Conservation (phyloP, 2,888 invertebrate species). For the Hirtodrosophila alboralis region DNA sequence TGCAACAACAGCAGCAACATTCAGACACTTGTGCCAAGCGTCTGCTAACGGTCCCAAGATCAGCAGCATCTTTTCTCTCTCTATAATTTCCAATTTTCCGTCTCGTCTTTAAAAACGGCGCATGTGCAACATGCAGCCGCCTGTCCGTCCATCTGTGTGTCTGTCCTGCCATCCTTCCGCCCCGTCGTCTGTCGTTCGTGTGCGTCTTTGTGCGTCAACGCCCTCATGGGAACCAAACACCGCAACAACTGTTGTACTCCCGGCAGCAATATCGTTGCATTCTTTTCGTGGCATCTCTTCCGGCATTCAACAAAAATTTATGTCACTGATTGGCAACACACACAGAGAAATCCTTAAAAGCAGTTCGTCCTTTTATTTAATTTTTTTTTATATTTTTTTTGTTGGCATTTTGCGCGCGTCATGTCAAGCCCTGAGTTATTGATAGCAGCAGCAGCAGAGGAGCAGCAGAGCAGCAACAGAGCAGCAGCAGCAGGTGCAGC, state of each 20-base stretch:
- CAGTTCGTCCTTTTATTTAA: slow-evolving; percentile 37
- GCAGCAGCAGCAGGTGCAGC: too few species aligned
- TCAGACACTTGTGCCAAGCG: too few species aligned
- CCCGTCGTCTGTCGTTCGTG: slow-evolving; percentile 46
- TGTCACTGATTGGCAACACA: slow-evolving; percentile 73
- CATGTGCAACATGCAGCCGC: slow-evolving; percentile 58
- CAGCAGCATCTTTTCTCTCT: slow-evolving; percentile 6
- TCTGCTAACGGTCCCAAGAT: slow-evolving; percentile 34
- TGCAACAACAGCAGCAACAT: slow-evolving; percentile 44
- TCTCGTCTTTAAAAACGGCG: slow-evolving; percentile 31
- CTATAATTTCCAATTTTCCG: too few species aligned
- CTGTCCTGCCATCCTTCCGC: not conserved
- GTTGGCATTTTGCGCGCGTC: slow-evolving; percentile 52
- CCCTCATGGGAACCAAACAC: slow-evolving; percentile 73
- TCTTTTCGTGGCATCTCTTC: slow-evolving; percentile 54
- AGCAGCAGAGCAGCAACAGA: too few species aligned
- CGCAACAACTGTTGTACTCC: slow-evolving; percentile 5
- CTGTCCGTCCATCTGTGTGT: too few species aligned
- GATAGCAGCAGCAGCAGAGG: slow-evolving; percentile 67
- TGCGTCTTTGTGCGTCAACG: slow-evolving; percentile 72
- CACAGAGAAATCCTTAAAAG: slow-evolving; percentile 10
- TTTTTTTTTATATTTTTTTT: too few species aligned
- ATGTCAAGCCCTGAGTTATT: slow-evolving; percentile 66
- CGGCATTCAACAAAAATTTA: slow-evolving; percentile 64
- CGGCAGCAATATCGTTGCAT: slow-evolving; percentile 28